A percentile compares a stretch with the other conserved stretches of the same genome.
phyloP scores from a whole-genome alignment of 2,113 vertebrate species.

The Sminthopsis crassicaudata region DNA sequence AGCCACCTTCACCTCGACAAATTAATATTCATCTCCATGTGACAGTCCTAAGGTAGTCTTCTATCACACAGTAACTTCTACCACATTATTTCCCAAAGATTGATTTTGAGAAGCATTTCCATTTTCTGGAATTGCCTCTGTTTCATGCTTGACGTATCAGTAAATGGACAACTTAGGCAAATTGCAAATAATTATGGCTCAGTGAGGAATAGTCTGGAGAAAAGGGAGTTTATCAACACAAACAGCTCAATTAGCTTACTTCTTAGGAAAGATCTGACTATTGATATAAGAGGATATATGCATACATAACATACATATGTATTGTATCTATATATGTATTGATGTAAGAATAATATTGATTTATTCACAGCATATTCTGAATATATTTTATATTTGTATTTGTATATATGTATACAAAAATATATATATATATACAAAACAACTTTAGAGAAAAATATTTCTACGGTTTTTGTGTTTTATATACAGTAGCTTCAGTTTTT shows the following conservation, averaged over 20 bases:
- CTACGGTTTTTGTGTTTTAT: constrained; percentile 53
- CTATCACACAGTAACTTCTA: constrained; percentile 92
- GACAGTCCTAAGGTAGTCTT: constrained; percentile 93
- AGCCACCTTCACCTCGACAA: constrained; percentile 89
- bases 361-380: neutral
- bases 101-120: constrained; percentile 95
- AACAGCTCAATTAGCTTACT: constrained; percentile 98
- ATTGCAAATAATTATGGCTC: constrained; percentile 99
- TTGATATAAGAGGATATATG: constrained; percentile 85
- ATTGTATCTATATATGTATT: constrained; percentile 16
- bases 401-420: constrained; percentile 42
- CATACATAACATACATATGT: neutral
- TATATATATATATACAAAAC: constrained; percentile 38
- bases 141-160: constrained; percentile 99
- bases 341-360: constrained; percentile 34
- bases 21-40: constrained; percentile 93
- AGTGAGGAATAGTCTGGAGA: constrained; percentile 94
- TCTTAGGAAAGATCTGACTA: constrained; percentile 94
- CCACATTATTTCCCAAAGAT: constrained; percentile 94
- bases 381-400: neutral
- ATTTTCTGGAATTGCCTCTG: constrained; percentile 99
- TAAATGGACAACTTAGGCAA: constrained; percentile 99
- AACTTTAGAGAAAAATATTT: constrained; percentile 54
- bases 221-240: constrained; percentile 96
- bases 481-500: constrained; percentile 36